phyloP scores from a whole-genome alignment of 2,113 vertebrate species.

The Etheostoma cragini region DNA sequence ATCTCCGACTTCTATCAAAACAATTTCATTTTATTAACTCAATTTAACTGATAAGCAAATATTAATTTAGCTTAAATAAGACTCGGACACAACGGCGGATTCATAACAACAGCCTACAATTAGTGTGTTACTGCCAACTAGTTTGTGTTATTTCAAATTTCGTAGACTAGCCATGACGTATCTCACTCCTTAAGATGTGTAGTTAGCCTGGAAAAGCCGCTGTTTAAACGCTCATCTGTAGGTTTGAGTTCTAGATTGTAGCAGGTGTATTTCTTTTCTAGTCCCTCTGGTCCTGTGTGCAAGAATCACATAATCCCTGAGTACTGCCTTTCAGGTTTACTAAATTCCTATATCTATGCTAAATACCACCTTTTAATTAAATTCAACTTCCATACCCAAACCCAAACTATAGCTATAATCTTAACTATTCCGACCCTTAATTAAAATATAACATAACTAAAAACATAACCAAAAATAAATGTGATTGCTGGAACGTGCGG shows the following conservation, averaged over 20 bases:
- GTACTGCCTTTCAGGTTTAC: conserved; percentile 3
- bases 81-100: neutral
- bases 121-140: neutral
- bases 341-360: neutral
- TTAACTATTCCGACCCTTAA: neutral
- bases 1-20: neutral
- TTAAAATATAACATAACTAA: neutral
- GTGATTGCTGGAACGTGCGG: neutral
- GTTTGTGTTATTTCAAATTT: neutral
- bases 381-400: neutral
- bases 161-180: neutral
- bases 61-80: too few relatives aligned
- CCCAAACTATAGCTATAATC: fast-evolving
- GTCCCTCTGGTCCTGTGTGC: fast-evolving
- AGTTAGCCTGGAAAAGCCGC: neutral
- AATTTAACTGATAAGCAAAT: neutral
- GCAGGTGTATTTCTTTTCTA: conserved; percentile 14
- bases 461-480: too few relatives aligned
- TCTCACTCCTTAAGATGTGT: neutral
- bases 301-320: fast-evolving
- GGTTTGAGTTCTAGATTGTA: conserved; percentile 33
- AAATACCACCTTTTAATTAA: neutral
- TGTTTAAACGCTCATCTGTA: neutral
- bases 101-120: neutral
- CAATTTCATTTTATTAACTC: neutral